Evolutionary conservation across 1,140 invertebrate species (phyloP).

Genomic region (Harpegnathos saltator): DNA sequence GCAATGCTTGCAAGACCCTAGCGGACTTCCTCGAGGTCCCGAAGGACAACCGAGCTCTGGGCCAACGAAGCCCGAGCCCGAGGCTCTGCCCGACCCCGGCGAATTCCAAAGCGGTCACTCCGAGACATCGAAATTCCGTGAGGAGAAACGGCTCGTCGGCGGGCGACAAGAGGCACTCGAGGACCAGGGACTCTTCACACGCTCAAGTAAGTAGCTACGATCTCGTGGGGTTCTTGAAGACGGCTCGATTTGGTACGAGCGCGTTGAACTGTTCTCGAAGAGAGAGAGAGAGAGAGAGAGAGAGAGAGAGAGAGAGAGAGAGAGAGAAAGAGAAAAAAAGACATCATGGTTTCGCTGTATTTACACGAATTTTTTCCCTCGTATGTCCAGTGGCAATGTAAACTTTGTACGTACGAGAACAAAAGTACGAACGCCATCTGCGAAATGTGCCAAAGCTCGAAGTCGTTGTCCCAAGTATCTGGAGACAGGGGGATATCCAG

Average conservation of each 20-base stretch:
- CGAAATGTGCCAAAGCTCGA: slow-evolving; percentile 93
- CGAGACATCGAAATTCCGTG: slow-evolving; percentile 83
- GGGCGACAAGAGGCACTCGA: slow-evolving; percentile 79
- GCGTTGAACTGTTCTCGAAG: background rate
- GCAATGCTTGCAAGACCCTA: slow-evolving; percentile 92
- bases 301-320: no score
- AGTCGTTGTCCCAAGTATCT: slow-evolving; percentile 84
- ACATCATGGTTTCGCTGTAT: slow-evolving; percentile 1
- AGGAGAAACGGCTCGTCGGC: slow-evolving; percentile 80
- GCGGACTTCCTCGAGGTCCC: slow-evolving; percentile 82
- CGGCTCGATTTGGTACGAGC: background rate
- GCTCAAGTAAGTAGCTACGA: slow-evolving; percentile 73
- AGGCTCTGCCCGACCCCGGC: slow-evolving; percentile 75
- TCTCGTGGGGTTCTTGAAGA: background rate
- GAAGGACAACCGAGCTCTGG: slow-evolving; percentile 74
- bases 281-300: no score
- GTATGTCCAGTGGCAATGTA: slow-evolving; percentile 90
- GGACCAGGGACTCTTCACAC: slow-evolving; percentile 77
- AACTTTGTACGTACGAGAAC: slow-evolving; percentile 93
- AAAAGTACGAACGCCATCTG: slow-evolving; percentile 89
- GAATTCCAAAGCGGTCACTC: slow-evolving; percentile 81
- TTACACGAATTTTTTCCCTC: slow-evolving; percentile 20
- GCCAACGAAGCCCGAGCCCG: slow-evolving; percentile 82
- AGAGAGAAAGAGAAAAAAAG: background rate
- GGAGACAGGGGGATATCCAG: slow-evolving; percentile 81